Evolutionary conservation across 2,113 vertebrate genomes (phyloP), one percentile per base, ranked within the genome.

Genomic region (Peromyscus leucopus): DNA sequence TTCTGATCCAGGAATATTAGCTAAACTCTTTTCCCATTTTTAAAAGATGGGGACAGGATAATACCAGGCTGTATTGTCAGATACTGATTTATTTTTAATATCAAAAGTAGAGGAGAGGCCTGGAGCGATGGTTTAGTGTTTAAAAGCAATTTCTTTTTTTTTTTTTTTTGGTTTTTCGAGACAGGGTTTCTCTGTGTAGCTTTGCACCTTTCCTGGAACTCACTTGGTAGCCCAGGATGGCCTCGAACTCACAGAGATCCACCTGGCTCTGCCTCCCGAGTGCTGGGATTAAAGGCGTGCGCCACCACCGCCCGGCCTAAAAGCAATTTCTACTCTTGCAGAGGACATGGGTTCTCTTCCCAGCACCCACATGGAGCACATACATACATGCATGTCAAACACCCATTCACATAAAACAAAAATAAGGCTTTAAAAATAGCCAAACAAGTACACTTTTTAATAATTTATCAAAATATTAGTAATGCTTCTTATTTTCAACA

Each of bases 391-490:
- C 24, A 84, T n/a, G 24, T 26, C 26, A 39, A 84, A 84, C 7
- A 16, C 24, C 7, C 24, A 42, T 5, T 84, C 24, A 63, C 59
- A 63, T 42, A 63, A 28, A 63, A 84, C 42, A 28, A 63, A 83
- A 16, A 84, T 28, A 63, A 7, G 28, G 42, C n/a, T 84, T 42
- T 42, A 5, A 84, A 84, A 39, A 39, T 83, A 39, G 24, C 15
- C 80, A 61, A 61, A n/a, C 42, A 92, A 93, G 7, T 42, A 76
- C 61, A 93, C 10, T 57, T 92, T 82, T 71, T 48, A 63, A 89
- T 48, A 83, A 69, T 46, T 91, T 92, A 79, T 88, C 33, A 92
- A 91, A 93, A 21, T 78, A n/a, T 61, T 92, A 93, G 79, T 46
- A 15, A 36, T 71, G n/a, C 1, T 91, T 4, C 36, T 85, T 93